Evolutionary conservation across 1,140 invertebrate species (phyloP).

Genomic region (Rhysida immarginata): DNA sequence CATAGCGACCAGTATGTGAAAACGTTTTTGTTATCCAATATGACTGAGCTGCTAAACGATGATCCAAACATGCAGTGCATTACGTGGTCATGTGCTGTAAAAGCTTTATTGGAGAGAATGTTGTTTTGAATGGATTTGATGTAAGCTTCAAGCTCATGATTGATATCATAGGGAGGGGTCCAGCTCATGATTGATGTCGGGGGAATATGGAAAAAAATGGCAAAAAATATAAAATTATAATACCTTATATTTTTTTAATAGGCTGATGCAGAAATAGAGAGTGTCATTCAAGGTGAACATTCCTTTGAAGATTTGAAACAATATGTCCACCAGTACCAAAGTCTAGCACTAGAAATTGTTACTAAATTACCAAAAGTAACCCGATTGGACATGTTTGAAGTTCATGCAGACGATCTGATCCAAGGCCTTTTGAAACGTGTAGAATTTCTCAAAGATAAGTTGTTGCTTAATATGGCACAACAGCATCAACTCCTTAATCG

Average conservation of each 20-base stretch:
- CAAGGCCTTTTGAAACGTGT: conserved; percentile 48
- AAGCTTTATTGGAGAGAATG: too few relatives aligned
- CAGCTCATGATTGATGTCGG: too few relatives aligned
- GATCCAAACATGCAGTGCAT: too few relatives aligned
- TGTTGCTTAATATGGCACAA: conserved; percentile 53
- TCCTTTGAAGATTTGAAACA: conserved; percentile 42
- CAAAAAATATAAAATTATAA: too few relatives aligned
- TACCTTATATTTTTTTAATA: conserved; percentile 19
- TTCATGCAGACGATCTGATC: conserved; percentile 67
- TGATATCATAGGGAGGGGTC: too few relatives aligned
- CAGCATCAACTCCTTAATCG: conserved; percentile 64
- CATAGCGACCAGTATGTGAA: too few relatives aligned
- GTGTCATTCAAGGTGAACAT: conserved; percentile 47
- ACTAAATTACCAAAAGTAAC: conserved; percentile 47
- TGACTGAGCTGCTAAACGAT: too few relatives aligned
- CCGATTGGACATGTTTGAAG: conserved; percentile 67
- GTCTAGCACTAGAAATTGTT: conserved; percentile 44
- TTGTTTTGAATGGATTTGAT: too few relatives aligned
- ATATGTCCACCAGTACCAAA: conserved; percentile 46
- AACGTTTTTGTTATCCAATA: too few relatives aligned
- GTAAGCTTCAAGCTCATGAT: too few relatives aligned
- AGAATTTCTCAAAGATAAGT: conserved; percentile 46
- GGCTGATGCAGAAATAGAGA: conserved; percentile 42
- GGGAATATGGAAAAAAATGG: too few relatives aligned
- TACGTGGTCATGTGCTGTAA: too few relatives aligned